Base-by-base conservation (phyloP, 2,888 invertebrate genomes). In the Spatulosminthurus flaviceps region DNA sequence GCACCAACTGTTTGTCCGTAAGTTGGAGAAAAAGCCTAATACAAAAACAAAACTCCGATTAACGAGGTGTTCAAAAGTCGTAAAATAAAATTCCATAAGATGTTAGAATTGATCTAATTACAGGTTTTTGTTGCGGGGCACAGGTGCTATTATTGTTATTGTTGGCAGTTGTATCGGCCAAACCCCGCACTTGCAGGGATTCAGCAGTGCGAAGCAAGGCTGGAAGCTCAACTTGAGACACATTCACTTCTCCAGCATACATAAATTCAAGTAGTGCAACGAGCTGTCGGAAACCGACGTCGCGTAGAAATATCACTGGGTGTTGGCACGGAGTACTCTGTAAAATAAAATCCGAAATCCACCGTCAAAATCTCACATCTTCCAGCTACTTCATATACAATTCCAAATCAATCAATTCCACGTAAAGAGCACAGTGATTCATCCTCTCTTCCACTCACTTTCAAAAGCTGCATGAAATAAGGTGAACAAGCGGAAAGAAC, bases 161-260 rank as follows among this genome's bases (percentile, higher is more conserved):
- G 69, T 84, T 84, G n/a, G 84, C 81, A 11, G 85, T 86, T 16
- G 86, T 94, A 90, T 95, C 95, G 87, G 95, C 94, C 87, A 95
- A 91, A 87, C 95, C 95, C 89, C 95, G 90, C 85, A 93, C 94
- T 91, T 95, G 95, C 89, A 95, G 91, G 86, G 95, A 94, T 90
- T 95, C 95, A 86, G 95, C 95, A 87, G 95, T 95, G 90, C 94
- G 94, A 88, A 95, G 91, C 91, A 95, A 94, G 92, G 93, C 93
- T 87, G 94, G 93, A 89, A 95, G 90, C 89, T 94, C 92, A 90
- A 94, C 93, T 90, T 95, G 95, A 87, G 94, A 95, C 88, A 95
- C 94, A 89, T 95, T 95, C 84, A 94, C 94, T 89, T 94, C 94
- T 77, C 94, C 94, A 84, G 93, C 93, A 88, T 94, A 94, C 93